phyloP scores from a whole-genome alignment of 2,797 vertebrate species.

The Enteromius viviparus region DNA sequence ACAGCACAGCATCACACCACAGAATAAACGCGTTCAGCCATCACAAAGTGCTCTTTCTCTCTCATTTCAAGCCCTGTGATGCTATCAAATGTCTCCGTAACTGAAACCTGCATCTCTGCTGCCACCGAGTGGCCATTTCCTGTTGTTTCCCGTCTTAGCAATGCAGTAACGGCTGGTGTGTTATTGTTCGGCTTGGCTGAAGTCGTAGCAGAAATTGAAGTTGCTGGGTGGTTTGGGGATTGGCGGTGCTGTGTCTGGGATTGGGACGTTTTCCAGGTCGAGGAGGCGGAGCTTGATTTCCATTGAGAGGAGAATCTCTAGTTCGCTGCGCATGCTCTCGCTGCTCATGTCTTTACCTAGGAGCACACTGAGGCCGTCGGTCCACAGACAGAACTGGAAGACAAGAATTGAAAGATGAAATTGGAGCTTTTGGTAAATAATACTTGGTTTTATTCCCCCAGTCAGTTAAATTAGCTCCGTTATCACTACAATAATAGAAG shows the following conservation, averaged over 20 bases:
- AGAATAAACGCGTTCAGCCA: not conserved
- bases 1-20: not conserved
- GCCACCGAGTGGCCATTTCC: not conserved
- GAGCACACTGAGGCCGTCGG: conserved; percentile 89
- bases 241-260: conserved; percentile 87
- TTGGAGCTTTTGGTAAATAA: not conserved
- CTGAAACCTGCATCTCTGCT: not conserved
- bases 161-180: not conserved
- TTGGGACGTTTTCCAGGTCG: conserved; percentile 93
- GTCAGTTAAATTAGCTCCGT: not conserved
- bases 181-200: conserved; percentile 89
- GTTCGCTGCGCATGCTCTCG: conserved; percentile 88
- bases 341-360: conserved; percentile 92
- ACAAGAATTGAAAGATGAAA: not conserved
- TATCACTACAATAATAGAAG: not conserved
- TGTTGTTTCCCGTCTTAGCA: not conserved
- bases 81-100: conserved; percentile 11
- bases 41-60: conserved; percentile 3
- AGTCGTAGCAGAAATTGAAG: conserved; percentile 96
- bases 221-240: conserved; percentile 92
- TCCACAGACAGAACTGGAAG: conserved; percentile 93
- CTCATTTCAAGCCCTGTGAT: conserved; percentile 14
- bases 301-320: conserved; percentile 95
- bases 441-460: not conserved
- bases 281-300: conserved; percentile 95